These are phyloP conservation scores for Drosophila subquinaria DNA, from an alignment of 2,888 invertebrate genomes.

Conservation along the genomic window DNA sequence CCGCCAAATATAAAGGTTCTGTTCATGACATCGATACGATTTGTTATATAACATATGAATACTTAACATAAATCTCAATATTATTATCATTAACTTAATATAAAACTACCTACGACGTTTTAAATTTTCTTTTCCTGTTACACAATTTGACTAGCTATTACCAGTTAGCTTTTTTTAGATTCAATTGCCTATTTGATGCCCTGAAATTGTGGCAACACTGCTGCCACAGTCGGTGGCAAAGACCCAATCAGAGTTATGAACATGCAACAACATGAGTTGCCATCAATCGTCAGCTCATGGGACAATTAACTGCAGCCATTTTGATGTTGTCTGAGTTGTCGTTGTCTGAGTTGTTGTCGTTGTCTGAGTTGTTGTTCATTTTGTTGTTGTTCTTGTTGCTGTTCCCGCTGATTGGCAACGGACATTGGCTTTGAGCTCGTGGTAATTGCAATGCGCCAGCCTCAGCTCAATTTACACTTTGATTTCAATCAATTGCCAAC, in stretches of 20 bases:
- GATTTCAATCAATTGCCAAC: slow-evolving; percentile 76
- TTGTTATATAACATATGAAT: no score
- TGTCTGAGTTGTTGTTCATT: no score
- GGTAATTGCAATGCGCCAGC: slow-evolving; percentile 58
- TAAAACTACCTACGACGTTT: no score
- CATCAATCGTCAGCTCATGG: slow-evolving; percentile 46
- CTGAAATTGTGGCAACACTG: neutral
- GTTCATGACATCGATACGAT: no score
- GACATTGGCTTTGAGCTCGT: slow-evolving; percentile 46
- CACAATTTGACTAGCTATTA: neutral
- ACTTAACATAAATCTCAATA: no score
- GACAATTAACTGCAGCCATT: slow-evolving; percentile 76
- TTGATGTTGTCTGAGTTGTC: slow-evolving; percentile 27
- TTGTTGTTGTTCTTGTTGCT: neutral
- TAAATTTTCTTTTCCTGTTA: neutral
- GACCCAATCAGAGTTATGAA: slow-evolving; percentile 47
- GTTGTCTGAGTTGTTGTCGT: neutral
- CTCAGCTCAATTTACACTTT: slow-evolving; percentile 75
- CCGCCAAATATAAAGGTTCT: no score
- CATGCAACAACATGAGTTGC: slow-evolving; percentile 35
- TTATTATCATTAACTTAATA: no score
- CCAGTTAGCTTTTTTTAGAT: neutral
- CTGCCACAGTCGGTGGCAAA: slow-evolving; percentile 43
- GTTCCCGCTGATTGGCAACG: slow-evolving; percentile 61
- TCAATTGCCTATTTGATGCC: neutral